These are phyloP conservation scores for Sinocyclocheilus maitianheensis DNA, from an alignment of 2,113 vertebrate genomes.

Conservation along the genomic window DNA sequence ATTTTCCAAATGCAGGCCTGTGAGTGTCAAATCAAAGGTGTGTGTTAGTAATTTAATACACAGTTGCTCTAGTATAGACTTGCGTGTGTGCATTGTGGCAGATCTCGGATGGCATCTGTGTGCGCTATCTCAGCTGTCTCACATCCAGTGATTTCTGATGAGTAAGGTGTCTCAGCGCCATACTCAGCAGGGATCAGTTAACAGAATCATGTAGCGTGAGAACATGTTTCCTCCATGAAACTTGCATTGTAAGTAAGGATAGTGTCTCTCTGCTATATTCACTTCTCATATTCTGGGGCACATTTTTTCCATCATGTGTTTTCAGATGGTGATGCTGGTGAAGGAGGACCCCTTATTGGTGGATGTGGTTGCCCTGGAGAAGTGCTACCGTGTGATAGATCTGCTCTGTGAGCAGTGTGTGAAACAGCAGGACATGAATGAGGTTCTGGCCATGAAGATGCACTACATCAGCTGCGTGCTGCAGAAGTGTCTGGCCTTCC, in stretches of 20 bases:
- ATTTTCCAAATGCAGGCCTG: background rate
- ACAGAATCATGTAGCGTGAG: conserved; percentile 18
- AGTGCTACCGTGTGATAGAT: conserved; percentile 81
- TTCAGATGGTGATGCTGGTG: conserved; percentile 80
- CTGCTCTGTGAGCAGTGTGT: conserved; percentile 77
- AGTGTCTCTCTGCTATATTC: background rate
- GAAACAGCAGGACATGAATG: conserved; percentile 85
- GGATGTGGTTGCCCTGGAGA: conserved; percentile 76
- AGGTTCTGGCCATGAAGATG: conserved; percentile 87
- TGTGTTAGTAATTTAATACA: background rate
- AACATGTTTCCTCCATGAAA: conserved; percentile 18
- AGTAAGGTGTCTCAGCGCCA: conserved; percentile 25
- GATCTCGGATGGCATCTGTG: background rate
- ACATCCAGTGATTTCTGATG: conserved; percentile 20
- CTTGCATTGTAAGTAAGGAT: conserved; percentile 5
- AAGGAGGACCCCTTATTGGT: conserved; percentile 82
- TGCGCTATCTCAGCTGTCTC: conserved; percentile 17
- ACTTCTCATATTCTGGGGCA: conserved; percentile 13
- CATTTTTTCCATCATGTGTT: background rate
- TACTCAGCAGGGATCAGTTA: conserved; percentile 29
- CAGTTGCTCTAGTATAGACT: background rate
- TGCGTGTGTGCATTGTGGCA: conserved; percentile 16
- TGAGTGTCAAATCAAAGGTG: background rate
- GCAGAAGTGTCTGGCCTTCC: conserved; percentile 78
- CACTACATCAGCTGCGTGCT: conserved; percentile 85